Base-by-base conservation (phyloP, 2,888 invertebrate species). In the Hemistola chrysoprasaria region DNA sequence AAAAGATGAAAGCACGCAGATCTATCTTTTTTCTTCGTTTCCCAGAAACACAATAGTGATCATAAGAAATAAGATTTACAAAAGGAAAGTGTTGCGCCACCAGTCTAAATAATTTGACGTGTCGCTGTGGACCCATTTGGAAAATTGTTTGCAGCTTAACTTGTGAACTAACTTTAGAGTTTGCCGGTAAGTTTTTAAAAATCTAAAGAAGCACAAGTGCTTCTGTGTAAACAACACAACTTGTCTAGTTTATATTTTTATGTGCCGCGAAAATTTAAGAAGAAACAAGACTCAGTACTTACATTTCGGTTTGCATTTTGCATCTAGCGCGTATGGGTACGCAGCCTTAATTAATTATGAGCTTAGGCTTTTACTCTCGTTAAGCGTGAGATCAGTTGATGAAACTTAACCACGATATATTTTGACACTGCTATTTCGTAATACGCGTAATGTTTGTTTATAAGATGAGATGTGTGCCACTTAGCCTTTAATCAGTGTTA, bases 81-180 rank as follows among this genome's bases (percentile, higher is more conserved):
- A 44, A 49, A 41, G 47, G 43, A 51, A 55, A 48, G 52, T 48
- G 65, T 82, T 80, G 71, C 80, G 68, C 56, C 71, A 80, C 58
- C 50, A 34, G 32, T 47, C 56, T 65, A 66, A 68, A 66, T 62
- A 61, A 59, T 59, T 59, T 63, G 62, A 66, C 26, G 53, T 53
- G 30, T 22, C 26, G 16, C 16, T 16, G 4, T 4, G 16, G 16
- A 16, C 16, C 16, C 16, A 16, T 4, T 16, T 4, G 16, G 16
- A 16, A 16, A 16, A 16, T 4, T 16, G 16, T 16, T 16, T 16
- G 16, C 16, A 16, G 16, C 16, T 16, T 16, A 16, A 16, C 3
- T 3, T 16, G 16, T 4, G 4, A 16, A 16, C 16, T n/a, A n/a
- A n/a, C n/a, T n/a, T n/a, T n/a, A n/a, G n/a, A n/a, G n/a, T n/a